Conservation (phyloP, 2,797 vertebrate genomes). For the Buphagus erythrorhynchus region DNA sequence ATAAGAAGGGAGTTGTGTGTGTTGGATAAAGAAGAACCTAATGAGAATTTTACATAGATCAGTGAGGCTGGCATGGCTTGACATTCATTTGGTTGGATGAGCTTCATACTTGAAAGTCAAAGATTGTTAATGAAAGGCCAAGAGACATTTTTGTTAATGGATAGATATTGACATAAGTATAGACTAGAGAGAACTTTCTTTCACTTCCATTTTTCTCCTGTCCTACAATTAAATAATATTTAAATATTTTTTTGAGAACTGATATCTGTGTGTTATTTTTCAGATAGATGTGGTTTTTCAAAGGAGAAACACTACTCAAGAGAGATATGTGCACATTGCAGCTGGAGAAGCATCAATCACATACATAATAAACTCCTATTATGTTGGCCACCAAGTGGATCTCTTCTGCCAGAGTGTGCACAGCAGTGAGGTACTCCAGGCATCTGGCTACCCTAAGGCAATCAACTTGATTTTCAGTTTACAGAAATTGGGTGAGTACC, state of each 20-base stretch:
- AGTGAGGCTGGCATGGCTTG: neutral
- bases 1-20: neutral
- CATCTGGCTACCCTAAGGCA: slow-evolving; percentile 39
- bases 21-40: neutral
- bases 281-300: slow-evolving; percentile 72
- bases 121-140: neutral
- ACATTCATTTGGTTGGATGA: neutral
- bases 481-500: slow-evolving; percentile 74
- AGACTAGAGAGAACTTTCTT: neutral
- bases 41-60: neutral
- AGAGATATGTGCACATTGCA: slow-evolving; percentile 64
- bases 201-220: neutral
- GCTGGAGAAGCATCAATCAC: slow-evolving; percentile 70
- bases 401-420: slow-evolving; percentile 68
- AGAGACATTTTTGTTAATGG: neutral
- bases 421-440: slow-evolving; percentile 48
- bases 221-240: neutral
- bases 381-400: slow-evolving; percentile 49
- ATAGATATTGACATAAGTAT: neutral
- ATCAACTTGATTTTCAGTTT: slow-evolving; percentile 56
- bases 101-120: neutral
- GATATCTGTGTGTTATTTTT: neutral
- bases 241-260: neutral
- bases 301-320: slow-evolving; percentile 45
- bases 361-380: slow-evolving; percentile 70